Conservation (phyloP, 2,797 vertebrate genomes). For the Euthynnus affinis region DNA sequence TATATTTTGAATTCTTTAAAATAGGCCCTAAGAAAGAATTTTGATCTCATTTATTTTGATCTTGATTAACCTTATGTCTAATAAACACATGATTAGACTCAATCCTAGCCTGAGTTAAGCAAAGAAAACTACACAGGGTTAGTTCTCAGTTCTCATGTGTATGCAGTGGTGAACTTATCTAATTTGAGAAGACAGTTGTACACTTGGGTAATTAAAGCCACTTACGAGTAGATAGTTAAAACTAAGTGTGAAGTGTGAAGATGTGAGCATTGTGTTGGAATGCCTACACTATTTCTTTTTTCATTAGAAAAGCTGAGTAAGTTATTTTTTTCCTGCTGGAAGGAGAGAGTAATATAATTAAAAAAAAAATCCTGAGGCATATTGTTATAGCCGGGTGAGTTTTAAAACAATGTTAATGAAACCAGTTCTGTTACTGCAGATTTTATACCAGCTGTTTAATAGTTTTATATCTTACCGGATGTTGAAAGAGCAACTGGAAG, state of each 20-base stretch:
- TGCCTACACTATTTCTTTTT: constrained; percentile 38
- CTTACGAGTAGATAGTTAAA: constrained; percentile 44
- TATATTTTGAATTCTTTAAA: background rate
- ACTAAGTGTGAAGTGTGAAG: constrained; percentile 39
- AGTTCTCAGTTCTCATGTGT: constrained; percentile 23
- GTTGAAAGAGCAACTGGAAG: background rate
- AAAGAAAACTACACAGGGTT: background rate
- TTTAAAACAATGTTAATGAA: constrained; percentile 35
- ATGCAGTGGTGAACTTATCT: constrained; percentile 31
- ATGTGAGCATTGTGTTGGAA: constrained; percentile 36
- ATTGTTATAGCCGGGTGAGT: constrained; percentile 7
- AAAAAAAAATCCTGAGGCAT: constrained; percentile 18
- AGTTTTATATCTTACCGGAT: background rate
- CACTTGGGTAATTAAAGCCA: constrained; percentile 67
- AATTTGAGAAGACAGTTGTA: constrained; percentile 59
- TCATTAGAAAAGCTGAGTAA: constrained; percentile 48
- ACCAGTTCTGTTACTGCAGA: constrained; percentile 9
- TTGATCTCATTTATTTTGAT: constrained; percentile 11
- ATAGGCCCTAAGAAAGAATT: background rate
- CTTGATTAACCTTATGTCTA: constrained; percentile 1
- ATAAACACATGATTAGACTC: constrained; percentile 28
- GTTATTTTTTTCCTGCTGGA: constrained; percentile 31
- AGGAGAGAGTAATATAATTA: constrained; percentile 36
- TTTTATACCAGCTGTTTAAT: constrained; percentile 14
- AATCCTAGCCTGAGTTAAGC: constrained; percentile 10